Conservation (phyloP, 2,888 invertebrate species). For the Julus scandinavius region DNA sequence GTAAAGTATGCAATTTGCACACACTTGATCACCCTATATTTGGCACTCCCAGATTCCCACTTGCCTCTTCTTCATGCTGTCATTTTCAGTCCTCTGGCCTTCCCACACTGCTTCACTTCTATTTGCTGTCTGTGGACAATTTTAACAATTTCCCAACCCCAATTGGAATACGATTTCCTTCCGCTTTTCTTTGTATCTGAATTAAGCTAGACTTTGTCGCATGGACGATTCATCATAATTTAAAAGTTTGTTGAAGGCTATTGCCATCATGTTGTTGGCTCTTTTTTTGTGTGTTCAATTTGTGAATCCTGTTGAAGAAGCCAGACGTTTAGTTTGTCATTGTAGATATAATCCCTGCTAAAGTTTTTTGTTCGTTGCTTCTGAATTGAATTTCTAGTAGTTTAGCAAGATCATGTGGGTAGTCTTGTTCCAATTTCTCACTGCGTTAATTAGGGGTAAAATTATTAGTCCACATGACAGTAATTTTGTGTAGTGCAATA, state of each 20-base stretch:
- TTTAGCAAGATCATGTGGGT: background rate
- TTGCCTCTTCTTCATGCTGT: conserved; percentile 3
- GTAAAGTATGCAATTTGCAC: background rate
- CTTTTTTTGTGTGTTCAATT: background rate
- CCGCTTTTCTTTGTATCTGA: conserved; percentile 21
- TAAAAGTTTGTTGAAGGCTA: conserved; percentile 9
- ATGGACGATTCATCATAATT: background rate
- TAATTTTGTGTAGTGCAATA: background rate
- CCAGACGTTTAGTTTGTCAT: background rate
- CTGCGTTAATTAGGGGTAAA: background rate
- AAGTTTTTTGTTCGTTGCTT: background rate
- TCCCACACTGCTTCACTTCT: background rate
- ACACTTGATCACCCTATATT: conserved; percentile 18
- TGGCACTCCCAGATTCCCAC: conserved; percentile 36
- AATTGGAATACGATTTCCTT: conserved; percentile 3
- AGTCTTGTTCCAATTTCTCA: background rate
- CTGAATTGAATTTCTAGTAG: background rate
- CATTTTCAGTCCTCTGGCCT: conserved; percentile 13
- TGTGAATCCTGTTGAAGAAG: background rate
- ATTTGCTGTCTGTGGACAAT: conserved; percentile 22
- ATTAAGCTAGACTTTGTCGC: background rate
- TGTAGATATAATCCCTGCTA: background rate
- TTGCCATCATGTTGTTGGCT: background rate
- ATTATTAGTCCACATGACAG: background rate
- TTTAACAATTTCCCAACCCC: conserved; percentile 15